A percentile compares a stretch with the other conserved stretches of the same genome.
phyloP scores from a whole-genome alignment of 2,888 invertebrate genomes.

The Agrochola litura region DNA sequence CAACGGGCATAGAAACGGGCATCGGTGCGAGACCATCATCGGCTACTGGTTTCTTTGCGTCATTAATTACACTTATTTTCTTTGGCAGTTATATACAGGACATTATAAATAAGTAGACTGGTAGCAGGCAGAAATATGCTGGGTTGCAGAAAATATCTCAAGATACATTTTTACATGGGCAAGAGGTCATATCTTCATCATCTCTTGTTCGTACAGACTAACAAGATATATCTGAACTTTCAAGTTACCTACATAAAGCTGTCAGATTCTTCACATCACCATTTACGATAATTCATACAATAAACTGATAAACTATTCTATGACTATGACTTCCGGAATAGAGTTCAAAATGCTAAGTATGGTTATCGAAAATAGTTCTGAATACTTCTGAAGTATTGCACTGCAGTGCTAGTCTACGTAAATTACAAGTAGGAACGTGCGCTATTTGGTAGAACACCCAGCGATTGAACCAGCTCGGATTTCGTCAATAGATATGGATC shows the following conservation, averaged over 20 bases:
- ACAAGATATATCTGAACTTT: constrained; percentile 10
- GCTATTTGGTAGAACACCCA: neutral
- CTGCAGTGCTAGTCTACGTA: neutral
- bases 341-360: constrained; percentile 26
- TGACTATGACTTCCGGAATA: constrained; percentile 23
- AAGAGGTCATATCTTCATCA: neutral
- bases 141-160: constrained; percentile 14
- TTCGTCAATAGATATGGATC: neutral
- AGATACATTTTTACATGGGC: neutral
- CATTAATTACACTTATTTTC: constrained; percentile 9
- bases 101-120: constrained; percentile 2
- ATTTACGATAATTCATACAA: neutral
- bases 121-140: neutral
- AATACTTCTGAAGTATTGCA: neutral
- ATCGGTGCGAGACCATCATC: neutral
- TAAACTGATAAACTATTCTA: constrained; percentile 31
- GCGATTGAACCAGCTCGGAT: neutral
- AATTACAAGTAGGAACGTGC: neutral
- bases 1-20: constrained; percentile 44
- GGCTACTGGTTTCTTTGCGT: neutral
- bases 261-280: neutral
- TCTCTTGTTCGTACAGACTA: neutral
- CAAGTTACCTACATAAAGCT: neutral
- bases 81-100: constrained; percentile 11
- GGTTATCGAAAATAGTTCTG: constrained; percentile 1